Evolutionary conservation across 2,888 invertebrate species (phyloP), one percentile per base, ranked within the genome.

Genomic region (Serripes groenlandicus): DNA sequence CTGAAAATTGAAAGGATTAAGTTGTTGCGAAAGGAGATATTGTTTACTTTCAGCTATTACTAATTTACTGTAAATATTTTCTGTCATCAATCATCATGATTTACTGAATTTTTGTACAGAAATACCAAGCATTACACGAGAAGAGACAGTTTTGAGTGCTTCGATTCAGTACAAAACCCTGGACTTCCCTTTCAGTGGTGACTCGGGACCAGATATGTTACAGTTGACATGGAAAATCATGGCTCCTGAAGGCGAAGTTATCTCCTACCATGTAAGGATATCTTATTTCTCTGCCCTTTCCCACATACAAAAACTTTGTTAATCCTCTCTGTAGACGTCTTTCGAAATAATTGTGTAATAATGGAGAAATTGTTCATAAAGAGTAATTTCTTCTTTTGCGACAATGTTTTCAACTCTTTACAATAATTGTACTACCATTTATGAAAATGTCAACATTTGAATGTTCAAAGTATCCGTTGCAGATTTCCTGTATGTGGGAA

Each of bases 221-320:
- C 28, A 26, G 26, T 21, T 66, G 0, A 11, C 37, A n/a, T 66
- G 66, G 66, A 66, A 42, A 42, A 66, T 66, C 1, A 66, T 26
- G 26, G 66, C 42, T 3, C 42, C 66, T 23, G 66, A 66, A 21
- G 66, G 66, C 11, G 35, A 66, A 1, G 42, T 66, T n/a, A 37
- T 66, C 23, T 42, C 66, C 9, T 66, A 66, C n/a, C 37, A 66
- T 42, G 66, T 66, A 66, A 26, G 66, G 21, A 42, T 62, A 1
- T 5, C 32, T 26, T 26, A 56, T 56, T n/a, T n/a, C n/a, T n/a
- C 42, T 18, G 21, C 7, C 7, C 49, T 49, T 49, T 49, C 15
- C 49, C 49, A 49, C 49, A n/a, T n/a, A 49, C 49, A 49, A 5
- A 21, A 2, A 2, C 49, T 15, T 21, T 5, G 15, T 49, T 49